Evolutionary conservation across 1,140 invertebrate species (phyloP), one percentile per base, ranked within the genome.

Genomic region (Bombus fervidus): DNA sequence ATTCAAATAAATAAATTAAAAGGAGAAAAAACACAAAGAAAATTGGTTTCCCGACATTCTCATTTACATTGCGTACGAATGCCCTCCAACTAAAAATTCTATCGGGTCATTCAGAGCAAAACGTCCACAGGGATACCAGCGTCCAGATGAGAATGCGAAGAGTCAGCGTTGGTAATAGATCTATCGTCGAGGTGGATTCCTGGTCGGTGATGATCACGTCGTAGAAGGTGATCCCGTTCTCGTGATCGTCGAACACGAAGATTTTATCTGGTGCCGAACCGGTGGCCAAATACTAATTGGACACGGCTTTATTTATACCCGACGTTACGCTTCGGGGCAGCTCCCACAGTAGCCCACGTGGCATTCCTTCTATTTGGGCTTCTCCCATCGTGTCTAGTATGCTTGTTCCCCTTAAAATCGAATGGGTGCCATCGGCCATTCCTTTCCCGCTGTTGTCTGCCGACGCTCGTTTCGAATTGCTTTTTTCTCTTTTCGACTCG

Each of bases 221-320:
- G 68, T 59, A 47, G 37, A 73, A 81, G 85, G 76, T 79, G 72
- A 79, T 64, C 75, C 47, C 43, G 69, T 66, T 83, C 69, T 73
- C 34, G 81, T 53, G 86, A 73, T 80, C 57, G 81, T 69, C 76
- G 64, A 79, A 69, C 53, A 6, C n/a, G 41, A 68, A 81, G 87
- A 89, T 89, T 73, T 75, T 85, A 89, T 89, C 87, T 77, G 57
- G 41, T 41, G 53, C 72, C 81, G 72, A 53, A 15, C 69, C 53
- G 62, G 43, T 66, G 62, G 57, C 89, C 77, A 88, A 88, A 88
- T 90, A 88, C 86, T 91, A 90, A 90, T 91, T 90, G 89, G 89
- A 79, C 77, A 79, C 79, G 86, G 77, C 86, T 91, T 88, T 91
- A 91, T 91, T 91, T 91, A 91, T 91, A 88, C 25, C 22, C 43